Conservation (phyloP, 2,888 invertebrate genomes). For the Sesia apiformis region DNA sequence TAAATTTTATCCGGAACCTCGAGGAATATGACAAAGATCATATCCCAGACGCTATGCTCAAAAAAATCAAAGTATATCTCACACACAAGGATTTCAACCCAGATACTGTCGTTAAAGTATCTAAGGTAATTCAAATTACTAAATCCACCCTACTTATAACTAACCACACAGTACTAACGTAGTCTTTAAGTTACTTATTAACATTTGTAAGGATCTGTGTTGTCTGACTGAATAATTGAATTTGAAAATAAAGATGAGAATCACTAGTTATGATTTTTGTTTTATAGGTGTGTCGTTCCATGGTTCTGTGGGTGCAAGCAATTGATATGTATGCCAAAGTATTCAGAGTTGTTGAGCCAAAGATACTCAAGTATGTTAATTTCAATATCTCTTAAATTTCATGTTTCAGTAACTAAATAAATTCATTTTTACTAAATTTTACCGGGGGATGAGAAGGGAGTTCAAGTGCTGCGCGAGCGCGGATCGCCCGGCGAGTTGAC, state of each 20-base stretch:
- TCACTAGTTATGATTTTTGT: background rate
- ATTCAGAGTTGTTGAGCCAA: slow-evolving; percentile 90
- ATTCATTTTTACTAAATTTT: too few relatives aligned
- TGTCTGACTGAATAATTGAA: too few relatives aligned
- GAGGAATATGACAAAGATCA: slow-evolving; percentile 92
- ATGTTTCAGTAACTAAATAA: too few relatives aligned
- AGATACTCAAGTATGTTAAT: slow-evolving; percentile 80
- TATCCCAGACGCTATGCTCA: slow-evolving; percentile 82
- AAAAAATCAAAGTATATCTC: slow-evolving; percentile 87
- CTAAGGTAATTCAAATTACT: slow-evolving; percentile 35
- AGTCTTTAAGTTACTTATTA: too few relatives aligned
- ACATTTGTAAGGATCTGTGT: too few relatives aligned
- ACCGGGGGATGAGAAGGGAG: too few relatives aligned
- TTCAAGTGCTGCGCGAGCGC: too few relatives aligned
- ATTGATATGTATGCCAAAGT: slow-evolving; percentile 92
- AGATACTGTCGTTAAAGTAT: slow-evolving; percentile 84
- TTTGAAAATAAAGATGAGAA: too few relatives aligned
- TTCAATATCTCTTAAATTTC: too few relatives aligned
- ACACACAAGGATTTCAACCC: slow-evolving; percentile 91
- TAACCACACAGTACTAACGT: too few relatives aligned
- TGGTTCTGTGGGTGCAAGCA: slow-evolving; percentile 95
- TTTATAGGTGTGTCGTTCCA: slow-evolving; percentile 90
- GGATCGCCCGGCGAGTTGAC: too few relatives aligned
- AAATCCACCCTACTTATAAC: too few relatives aligned
- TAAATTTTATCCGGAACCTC: slow-evolving; percentile 86